Evolutionary conservation across 1,140 invertebrate species (phyloP), one percentile per base, ranked within the genome.

Genomic region (Caerostris darwini): DNA sequence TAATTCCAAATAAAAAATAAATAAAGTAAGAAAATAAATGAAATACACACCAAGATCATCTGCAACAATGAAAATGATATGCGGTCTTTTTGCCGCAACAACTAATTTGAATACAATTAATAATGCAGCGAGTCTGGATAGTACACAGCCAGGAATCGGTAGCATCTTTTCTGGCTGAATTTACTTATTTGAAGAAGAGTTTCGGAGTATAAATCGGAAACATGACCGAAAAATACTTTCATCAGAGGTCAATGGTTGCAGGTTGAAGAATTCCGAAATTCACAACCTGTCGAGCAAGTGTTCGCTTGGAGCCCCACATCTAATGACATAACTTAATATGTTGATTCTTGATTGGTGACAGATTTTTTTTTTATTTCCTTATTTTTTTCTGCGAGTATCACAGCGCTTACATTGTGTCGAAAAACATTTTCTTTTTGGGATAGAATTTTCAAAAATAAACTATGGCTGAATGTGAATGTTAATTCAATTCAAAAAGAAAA

Each of bases 11-110:
- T 34, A 34, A 34, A 54, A 82, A 82, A 10, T 19, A 89, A 89
- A 88, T n/a, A 89, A 67, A 67, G 17, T 58, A 56, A 90, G 56
- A 77, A 7, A 58, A 71, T n/a, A 6, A 50, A 50, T 34, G 81
- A 34, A 77, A 56, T 19, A 71, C 92, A 94, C 94, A 95, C 95
- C 95, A 7, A 95, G 94, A 93, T 95, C 95, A 92, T 95, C 95
- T 17, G 95, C 95, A 4, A 95, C 95, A 12, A 95, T 95, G 88
- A 95, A 95, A 54, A 95, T 61, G 59, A 95, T 95, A 77, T 95
- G 91, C 5, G 94, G 94, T 19, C 92, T 77, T 34, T 61, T 56
- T 5, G 92, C 85, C 4, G 59, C 56, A n/a, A 8, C 50, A 67
- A 17, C 14, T 53, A 67, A 17, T n/a, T 88, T 88, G 19, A 59